A percentile compares a stretch with the other conserved stretches of the same genome.
These are phyloP conservation scores for Sebastes cheni DNA, from an alignment of 2,797 vertebrate genomes.

Conservation along the genomic window DNA sequence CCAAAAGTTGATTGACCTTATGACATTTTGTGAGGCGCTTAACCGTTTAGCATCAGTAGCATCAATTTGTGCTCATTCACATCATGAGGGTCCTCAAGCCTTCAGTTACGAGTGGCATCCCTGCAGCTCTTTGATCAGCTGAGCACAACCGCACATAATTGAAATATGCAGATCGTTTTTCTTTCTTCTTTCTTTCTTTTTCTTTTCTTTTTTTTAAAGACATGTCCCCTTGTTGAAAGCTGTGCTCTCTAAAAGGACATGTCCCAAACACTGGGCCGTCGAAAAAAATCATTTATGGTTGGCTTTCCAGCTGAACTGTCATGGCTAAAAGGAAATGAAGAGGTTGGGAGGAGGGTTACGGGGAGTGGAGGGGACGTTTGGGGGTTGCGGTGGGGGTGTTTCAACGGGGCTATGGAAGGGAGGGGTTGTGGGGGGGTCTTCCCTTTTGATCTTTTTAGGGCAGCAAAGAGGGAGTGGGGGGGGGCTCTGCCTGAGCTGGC, in stretches of 20 bases:
- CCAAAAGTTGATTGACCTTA: constrained; percentile 77
- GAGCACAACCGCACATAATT: constrained; percentile 69
- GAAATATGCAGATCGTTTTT: constrained; percentile 75
- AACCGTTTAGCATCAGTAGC: constrained; percentile 72
- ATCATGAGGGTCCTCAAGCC: constrained; percentile 58
- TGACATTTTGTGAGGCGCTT: constrained; percentile 69
- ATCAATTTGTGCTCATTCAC: constrained; percentile 73
- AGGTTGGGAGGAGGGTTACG: constrained; percentile 67
- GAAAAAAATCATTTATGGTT: constrained; percentile 80
- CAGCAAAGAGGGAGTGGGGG: constrained; percentile 53
- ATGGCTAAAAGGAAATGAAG: constrained; percentile 80
- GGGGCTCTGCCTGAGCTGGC: constrained; percentile 76
- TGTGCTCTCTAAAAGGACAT: constrained; percentile 54
- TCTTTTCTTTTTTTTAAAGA: constrained; percentile 24
- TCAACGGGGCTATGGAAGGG: constrained; percentile 20
- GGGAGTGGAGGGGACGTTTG: constrained; percentile 35
- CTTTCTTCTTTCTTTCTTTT: constrained; percentile 33
- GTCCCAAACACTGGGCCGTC: constrained; percentile 70
- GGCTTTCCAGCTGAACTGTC: constrained; percentile 84
- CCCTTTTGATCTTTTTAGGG: constrained; percentile 85
- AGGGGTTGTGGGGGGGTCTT: constrained; percentile 1
- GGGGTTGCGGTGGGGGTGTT: constrained; percentile 40
- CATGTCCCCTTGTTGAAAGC: constrained; percentile 61
- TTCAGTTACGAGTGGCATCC: constrained; percentile 75
- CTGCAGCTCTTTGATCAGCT: constrained; percentile 76